A percentile compares a stretch with the other conserved stretches of the same genome.
Conservation (phyloP, 2,797 vertebrate genomes). For the Microcaecilia unicolor region DNA sequence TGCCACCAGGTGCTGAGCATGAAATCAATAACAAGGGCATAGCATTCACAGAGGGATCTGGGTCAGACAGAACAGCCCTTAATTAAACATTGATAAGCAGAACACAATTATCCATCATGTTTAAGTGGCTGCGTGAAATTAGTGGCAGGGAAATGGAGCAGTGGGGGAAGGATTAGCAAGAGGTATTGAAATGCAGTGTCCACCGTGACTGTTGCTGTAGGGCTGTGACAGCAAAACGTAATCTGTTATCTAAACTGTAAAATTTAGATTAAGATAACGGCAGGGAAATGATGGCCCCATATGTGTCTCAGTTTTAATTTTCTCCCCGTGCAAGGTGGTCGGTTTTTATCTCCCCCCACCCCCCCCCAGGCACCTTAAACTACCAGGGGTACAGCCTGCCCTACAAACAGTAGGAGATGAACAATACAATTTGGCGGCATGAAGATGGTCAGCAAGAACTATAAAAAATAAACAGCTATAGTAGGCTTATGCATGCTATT, state of each 20-base stretch:
- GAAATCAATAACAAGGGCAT: conserved; percentile 57
- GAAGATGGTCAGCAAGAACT: too few relatives aligned
- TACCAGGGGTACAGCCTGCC: too few relatives aligned
- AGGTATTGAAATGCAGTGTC: conserved; percentile 30
- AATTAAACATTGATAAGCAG: conserved; percentile 51
- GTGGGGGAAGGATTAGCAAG: conserved; percentile 34
- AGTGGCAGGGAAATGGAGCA: conserved; percentile 37
- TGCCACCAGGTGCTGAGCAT: conserved; percentile 58
- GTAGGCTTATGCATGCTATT: too few relatives aligned
- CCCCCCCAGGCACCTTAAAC: too few relatives aligned
- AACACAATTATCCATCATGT: conserved; percentile 47
- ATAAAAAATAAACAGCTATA: too few relatives aligned
- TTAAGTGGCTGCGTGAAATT: conserved; percentile 48
- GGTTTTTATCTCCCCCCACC: too few relatives aligned
- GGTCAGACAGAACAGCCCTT: conserved; percentile 53
- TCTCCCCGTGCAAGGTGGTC: too few relatives aligned
- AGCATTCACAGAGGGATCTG: conserved; percentile 50
- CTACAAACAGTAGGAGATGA: too few relatives aligned
- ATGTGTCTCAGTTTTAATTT: too few relatives aligned
- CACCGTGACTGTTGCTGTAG: conserved; percentile 17
- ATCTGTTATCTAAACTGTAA: conserved; percentile 21
- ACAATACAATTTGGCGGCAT: too few relatives aligned
- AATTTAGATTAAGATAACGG: conserved; percentile 23
- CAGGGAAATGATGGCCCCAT: background rate
- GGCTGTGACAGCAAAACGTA: conserved; percentile 1